These are phyloP conservation scores for Corythoichthys intestinalis DNA, from an alignment of 2,113 vertebrate genomes.

Conservation along the genomic window DNA sequence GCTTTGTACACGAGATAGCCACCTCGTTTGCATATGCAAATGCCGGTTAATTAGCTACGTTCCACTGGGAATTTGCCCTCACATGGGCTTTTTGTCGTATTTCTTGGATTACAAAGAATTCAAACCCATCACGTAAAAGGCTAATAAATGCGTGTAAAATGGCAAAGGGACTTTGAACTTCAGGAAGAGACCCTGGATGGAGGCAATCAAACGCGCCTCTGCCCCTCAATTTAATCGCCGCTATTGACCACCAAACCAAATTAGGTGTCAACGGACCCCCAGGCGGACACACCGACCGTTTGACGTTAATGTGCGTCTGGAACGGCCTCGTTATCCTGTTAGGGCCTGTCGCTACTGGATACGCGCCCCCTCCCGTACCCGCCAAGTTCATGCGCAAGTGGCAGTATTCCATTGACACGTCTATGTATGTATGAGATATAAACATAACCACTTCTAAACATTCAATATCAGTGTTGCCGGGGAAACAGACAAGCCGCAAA, in stretches of 20 bases:
- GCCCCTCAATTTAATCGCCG: neutral
- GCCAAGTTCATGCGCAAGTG: neutral
- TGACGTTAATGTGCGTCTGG: conserved; percentile 49
- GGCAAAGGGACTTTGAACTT: conserved; percentile 65
- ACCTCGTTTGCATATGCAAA: conserved; percentile 74
- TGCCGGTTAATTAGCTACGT: conserved; percentile 68
- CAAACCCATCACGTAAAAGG: conserved; percentile 73
- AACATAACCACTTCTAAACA: neutral
- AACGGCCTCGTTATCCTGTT: neutral
- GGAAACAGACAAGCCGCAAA: conserved; percentile 59
- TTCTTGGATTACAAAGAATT: conserved; percentile 60
- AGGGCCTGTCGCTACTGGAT: neutral
- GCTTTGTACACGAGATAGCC: conserved; percentile 73
- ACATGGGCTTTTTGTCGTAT: conserved; percentile 49
- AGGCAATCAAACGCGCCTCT: neutral
- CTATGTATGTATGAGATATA: neutral
- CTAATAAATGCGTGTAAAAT: conserved; percentile 70
- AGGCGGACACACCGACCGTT: conserved; percentile 43
- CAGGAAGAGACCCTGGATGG: conserved; percentile 32
- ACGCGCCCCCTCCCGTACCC: neutral
- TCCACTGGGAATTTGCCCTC: conserved; percentile 45
- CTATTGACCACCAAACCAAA: conserved; percentile 31
- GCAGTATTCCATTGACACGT: neutral
- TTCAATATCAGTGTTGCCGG: conserved; percentile 38
- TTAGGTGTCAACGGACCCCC: conserved; percentile 34